A percentile compares a stretch with the other conserved stretches of the same genome.
These are phyloP conservation scores for Prietella phreatophila DNA, from an alignment of 2,113 vertebrate genomes.

Conservation along the genomic window DNA sequence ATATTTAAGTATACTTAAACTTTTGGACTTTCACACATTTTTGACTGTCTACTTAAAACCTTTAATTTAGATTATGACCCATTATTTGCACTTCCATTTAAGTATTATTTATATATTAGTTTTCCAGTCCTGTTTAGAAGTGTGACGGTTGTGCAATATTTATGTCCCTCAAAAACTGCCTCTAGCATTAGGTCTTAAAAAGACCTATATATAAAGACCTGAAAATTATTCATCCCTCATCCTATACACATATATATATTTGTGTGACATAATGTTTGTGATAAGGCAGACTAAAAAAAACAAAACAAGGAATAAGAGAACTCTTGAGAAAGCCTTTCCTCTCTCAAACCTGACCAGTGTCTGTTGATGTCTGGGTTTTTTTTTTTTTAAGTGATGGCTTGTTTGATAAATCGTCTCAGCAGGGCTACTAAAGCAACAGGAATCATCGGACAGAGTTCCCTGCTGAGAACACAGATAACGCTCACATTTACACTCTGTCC, in stretches of 20 bases:
- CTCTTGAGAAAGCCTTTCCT: neutral
- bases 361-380: neutral
- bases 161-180: neutral
- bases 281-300: neutral
- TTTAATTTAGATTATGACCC: neutral
- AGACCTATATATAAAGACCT: too few species aligned
- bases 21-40: neutral
- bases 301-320: neutral
- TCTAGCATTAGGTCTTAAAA: neutral
- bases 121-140: neutral
- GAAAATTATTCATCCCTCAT: too few species aligned
- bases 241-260: neutral
- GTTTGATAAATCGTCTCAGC: conserved; percentile 22
- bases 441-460: conserved; percentile 16
- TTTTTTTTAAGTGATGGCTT: conserved; percentile 8
- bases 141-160: neutral
- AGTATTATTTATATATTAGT: neutral
- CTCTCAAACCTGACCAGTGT: neutral
- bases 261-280: neutral
- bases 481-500: conserved; percentile 13
- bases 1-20: neutral
- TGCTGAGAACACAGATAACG: conserved; percentile 32
- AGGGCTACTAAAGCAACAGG: conserved; percentile 3
- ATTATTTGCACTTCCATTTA: too few species aligned
- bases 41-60: neutral